Evolutionary conservation across 2,797 vertebrate genomes (phyloP).

Genomic region (Neosalanx taihuensis): DNA sequence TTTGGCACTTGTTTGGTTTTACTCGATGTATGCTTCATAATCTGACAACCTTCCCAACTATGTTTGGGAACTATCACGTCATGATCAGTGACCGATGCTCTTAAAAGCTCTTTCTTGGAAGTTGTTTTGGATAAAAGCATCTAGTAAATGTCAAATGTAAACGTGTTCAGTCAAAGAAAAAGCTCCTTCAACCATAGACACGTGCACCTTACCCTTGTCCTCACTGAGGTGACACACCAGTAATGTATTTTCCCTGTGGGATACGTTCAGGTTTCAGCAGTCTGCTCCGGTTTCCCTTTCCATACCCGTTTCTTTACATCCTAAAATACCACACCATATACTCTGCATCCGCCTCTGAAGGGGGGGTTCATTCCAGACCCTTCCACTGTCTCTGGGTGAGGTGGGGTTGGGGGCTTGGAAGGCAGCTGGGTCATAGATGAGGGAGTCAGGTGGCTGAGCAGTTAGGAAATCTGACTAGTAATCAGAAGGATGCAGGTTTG

Average conservation of each 20-base stretch:
- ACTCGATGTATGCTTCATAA: no score
- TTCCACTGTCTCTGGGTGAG: not conserved
- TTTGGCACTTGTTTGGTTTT: no score
- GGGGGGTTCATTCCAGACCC: not conserved
- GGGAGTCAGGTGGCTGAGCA: no score
- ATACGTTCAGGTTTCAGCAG: not conserved
- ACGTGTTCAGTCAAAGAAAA: not conserved
- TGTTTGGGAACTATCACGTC: no score
- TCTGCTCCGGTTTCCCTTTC: not conserved
- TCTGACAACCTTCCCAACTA: no score
- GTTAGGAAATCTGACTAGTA: no score
- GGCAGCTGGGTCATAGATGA: constrained; percentile 13
- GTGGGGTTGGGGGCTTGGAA: not conserved
- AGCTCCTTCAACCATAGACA: not conserved
- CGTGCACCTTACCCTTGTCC: not conserved
- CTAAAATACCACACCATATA: not conserved
- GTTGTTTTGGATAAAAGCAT: no score
- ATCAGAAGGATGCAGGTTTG: no score
- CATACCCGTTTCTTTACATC: not conserved
- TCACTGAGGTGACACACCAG: not conserved
- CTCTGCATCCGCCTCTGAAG: not conserved
- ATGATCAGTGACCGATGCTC: no score
- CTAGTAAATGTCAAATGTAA: no score
- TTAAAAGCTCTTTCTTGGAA: no score
- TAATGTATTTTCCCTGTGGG: no score